Percentiles rank a stretch among this genome's conserved stretches.
phyloP scores from a whole-genome alignment of 1,140 invertebrate genomes.

The Scaptomyza pallida region DNA sequence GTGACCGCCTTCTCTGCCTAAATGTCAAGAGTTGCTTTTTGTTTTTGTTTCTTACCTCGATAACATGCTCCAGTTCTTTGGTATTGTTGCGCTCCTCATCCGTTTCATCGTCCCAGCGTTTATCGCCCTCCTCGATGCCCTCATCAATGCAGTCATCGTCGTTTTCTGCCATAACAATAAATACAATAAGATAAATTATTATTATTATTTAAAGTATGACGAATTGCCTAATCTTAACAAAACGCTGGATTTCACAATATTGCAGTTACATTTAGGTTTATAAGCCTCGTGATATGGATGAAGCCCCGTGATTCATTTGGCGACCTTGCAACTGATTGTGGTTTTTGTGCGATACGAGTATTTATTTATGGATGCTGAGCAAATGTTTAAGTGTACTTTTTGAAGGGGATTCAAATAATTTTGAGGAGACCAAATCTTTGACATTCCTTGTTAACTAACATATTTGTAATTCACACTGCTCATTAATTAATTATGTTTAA shows the following conservation, averaged over 20 bases:
- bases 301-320: slow-evolving; percentile 25
- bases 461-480: no score
- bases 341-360: slow-evolving; percentile 1
- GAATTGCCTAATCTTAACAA: slow-evolving; percentile 23
- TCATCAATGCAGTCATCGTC: slow-evolving; percentile 96
- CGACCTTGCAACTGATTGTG: slow-evolving; percentile 24
- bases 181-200: slow-evolving; percentile 13
- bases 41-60: slow-evolving; percentile 72
- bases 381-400: not conserved
- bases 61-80: slow-evolving; percentile 83
- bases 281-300: slow-evolving; percentile 1
- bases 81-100: slow-evolving; percentile 85
- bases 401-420: no score
- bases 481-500: not conserved
- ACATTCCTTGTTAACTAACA: no score
- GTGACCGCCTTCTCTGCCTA: slow-evolving; percentile 32
- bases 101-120: slow-evolving; percentile 85
- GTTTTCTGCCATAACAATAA: slow-evolving; percentile 86
- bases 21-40: slow-evolving; percentile 37
- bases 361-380: slow-evolving; percentile 27
- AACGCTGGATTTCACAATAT: slow-evolving; percentile 1
- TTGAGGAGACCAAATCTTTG: no score
- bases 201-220: slow-evolving; percentile 20
- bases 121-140: slow-evolving; percentile 89
- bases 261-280: not conserved